Evolutionary conservation across 2,113 vertebrate species (phyloP).

Genomic region (Dipodomys spectabilis): DNA sequence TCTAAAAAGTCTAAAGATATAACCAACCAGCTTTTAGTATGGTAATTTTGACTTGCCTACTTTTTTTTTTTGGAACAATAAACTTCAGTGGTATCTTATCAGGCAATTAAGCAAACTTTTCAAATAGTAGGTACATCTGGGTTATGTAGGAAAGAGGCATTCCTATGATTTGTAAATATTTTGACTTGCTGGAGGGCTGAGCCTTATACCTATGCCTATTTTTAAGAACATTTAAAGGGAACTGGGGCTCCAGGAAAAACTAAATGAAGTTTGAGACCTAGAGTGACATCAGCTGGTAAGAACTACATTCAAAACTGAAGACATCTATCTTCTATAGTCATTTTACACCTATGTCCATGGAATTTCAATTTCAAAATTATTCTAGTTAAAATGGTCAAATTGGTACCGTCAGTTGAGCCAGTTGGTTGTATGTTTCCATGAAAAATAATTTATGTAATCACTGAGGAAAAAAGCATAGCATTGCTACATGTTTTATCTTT

Average conservation of each 20-base stretch:
- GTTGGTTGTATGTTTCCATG: constrained; percentile 58
- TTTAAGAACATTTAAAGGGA: neutral
- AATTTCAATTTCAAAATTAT: constrained; percentile 49
- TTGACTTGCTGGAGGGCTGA: neutral
- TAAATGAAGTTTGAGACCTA: neutral
- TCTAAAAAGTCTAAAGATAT: neutral
- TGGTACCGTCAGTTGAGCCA: constrained; percentile 42
- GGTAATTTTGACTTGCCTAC: neutral
- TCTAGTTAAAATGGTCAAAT: constrained; percentile 56
- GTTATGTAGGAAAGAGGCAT: neutral
- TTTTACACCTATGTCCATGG: constrained; percentile 15
- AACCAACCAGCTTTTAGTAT: neutral
- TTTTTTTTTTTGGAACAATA: neutral
- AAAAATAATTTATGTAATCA: constrained; percentile 67
- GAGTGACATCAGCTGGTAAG: neutral
- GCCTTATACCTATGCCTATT: neutral
- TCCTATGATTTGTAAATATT: neutral
- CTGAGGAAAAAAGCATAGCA: constrained; percentile 29
- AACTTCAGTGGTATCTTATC: neutral
- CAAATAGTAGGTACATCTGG: neutral
- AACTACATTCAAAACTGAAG: neutral
- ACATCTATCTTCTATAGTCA: neutral
- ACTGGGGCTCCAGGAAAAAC: neutral
- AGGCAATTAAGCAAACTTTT: neutral
- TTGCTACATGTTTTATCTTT: constrained; percentile 42